phyloP scores from a whole-genome alignment of 1,140 invertebrate species.

The Bombyx mandarina region DNA sequence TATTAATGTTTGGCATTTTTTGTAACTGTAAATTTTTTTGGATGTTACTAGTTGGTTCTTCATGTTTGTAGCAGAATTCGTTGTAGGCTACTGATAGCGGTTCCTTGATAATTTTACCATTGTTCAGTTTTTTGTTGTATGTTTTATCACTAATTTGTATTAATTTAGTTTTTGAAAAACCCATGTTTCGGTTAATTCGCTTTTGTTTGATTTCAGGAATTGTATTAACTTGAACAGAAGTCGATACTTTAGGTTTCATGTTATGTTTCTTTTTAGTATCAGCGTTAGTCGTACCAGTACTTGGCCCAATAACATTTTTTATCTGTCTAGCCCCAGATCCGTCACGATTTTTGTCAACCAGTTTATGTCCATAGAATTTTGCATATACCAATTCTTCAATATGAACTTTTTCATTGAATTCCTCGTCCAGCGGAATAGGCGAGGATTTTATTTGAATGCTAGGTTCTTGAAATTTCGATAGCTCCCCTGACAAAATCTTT shows the following conservation, averaged over 20 bases:
- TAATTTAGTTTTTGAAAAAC: slow-evolving; percentile 34
- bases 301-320: slow-evolving; percentile 13
- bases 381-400: slow-evolving; percentile 65
- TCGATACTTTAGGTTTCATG: slow-evolving; percentile 22
- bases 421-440: slow-evolving; percentile 56
- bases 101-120: slow-evolving; percentile 21
- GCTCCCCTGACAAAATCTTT: slow-evolving; percentile 51
- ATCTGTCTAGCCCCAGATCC: slow-evolving; percentile 12
- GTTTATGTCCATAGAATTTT: slow-evolving; percentile 59
- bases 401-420: slow-evolving; percentile 64
- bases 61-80: slow-evolving; percentile 41
- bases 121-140: slow-evolving; percentile 23
- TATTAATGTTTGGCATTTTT: slow-evolving; percentile 61
- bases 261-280: slow-evolving; percentile 8
- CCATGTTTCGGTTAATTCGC: slow-evolving; percentile 32
- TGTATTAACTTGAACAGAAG: slow-evolving; percentile 26
- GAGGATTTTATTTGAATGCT: slow-evolving; percentile 37
- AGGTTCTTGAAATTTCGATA: slow-evolving; percentile 40
- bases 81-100: slow-evolving; percentile 32
- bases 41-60: slow-evolving; percentile 24
- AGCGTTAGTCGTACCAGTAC: slow-evolving; percentile 7
- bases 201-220: slow-evolving; percentile 20
- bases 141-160: slow-evolving; percentile 34
- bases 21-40: slow-evolving; percentile 44
- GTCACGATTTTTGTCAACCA: slow-evolving; percentile 27